Base-by-base conservation (phyloP, 2,888 invertebrate genomes). In the Platycnemis pennipes region DNA sequence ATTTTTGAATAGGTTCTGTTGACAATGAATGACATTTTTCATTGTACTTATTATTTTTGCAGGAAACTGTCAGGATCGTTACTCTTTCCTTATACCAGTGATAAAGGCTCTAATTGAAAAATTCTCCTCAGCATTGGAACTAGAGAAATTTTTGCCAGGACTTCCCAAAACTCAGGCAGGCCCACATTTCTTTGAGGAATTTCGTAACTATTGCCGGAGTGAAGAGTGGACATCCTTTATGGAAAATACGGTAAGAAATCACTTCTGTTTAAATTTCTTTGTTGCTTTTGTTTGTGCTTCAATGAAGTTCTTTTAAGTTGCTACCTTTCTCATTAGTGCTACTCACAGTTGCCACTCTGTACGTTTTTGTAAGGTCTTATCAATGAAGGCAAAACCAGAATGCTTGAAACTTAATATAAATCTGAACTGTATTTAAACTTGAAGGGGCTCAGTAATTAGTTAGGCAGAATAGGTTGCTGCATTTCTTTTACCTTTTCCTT, bases 61-160 rank as follows among this genome's bases (percentile, higher is more conserved):
- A 97, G 97, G 96, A 95, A 96, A 96, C 22, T 96, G 97, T 95
- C 96, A 97, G 16, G 97, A 97, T 95, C 97, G 97, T 95, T 97
- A 97, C 96, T 97, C 97, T 4, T 97, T 97, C 95, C 96, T 97
- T 45, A 97, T 97, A 96, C 97, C 97, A 0, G 97, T 97, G 26
- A 96, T 97, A 96, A 97, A 97, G 95, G 97, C 97, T 0, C 95
- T 98, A 77, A 96, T 97, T 87, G 97, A 97, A 95, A 97, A 97
- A 95, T 96, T 96, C 16, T 96, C 96, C 45, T 95, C 96, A 2
- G 94, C 95, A 19, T 94, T 96, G 16, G 95, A 95, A 94, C 94
- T 95, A 37, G 94, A 95, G 37, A 96, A 96, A 86, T 95, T 95
- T 22, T 95, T 97, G 77, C 97, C 97, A 0, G 96, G 96, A 95